These are phyloP conservation scores for Venturia canescens DNA, from an alignment of 1,140 invertebrate genomes.

Conservation along the genomic window DNA sequence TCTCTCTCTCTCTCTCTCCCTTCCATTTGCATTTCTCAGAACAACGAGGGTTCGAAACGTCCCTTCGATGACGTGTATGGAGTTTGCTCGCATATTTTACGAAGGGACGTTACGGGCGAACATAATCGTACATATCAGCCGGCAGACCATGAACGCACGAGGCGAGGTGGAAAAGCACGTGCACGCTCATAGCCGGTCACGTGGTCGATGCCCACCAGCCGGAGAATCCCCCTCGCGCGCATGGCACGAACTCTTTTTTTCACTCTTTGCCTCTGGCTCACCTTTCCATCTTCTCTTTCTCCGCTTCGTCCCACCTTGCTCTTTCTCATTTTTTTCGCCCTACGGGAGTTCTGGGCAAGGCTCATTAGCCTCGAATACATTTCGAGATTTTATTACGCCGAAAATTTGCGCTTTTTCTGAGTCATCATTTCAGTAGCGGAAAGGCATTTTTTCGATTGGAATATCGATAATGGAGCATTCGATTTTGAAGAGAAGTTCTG, in stretches of 20 bases:
- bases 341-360: neutral
- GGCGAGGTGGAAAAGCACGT: constrained; percentile 44
- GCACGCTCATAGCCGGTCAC: constrained; percentile 42
- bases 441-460: neutral
- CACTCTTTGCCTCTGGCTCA: neutral
- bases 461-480: too few species aligned
- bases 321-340: neutral
- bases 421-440: neutral
- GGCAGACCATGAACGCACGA: constrained; percentile 1
- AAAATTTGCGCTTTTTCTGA: neutral
- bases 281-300: neutral
- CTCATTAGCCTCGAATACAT: constrained; percentile 40
- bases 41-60: too few species aligned
- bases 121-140: neutral
- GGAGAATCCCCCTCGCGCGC: constrained; percentile 21
- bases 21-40: too few species aligned
- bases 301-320: neutral
- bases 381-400: neutral
- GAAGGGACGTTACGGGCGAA: neutral
- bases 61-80: too few species aligned
- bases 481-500: too few species aligned
- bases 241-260: constrained; percentile 13
- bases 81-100: neutral
- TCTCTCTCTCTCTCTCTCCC: neutral
- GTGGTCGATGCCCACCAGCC: neutral